Base-by-base conservation (phyloP, 1,140 invertebrate species). In the Microplitis mediator region DNA sequence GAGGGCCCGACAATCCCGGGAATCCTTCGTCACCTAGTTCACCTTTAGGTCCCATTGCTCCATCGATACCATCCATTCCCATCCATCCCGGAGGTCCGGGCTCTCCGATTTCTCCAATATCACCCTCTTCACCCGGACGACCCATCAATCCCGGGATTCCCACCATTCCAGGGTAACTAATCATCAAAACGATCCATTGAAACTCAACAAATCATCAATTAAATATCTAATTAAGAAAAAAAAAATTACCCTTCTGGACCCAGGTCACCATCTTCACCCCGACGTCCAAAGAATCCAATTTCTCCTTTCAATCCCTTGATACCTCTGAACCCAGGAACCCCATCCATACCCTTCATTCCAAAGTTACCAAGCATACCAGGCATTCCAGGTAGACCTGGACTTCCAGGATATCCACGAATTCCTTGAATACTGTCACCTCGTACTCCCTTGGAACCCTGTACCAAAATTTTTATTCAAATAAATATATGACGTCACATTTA, bases 1-100 rank as follows among this genome's bases (percentile, higher is more conserved):
- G 71, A 4, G 78, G 73, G 68, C 92, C 92, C 2, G 79, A 73
- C n/a, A 84, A 69, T 51, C 91, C 91, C 11, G 85, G 80, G 8
- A 79, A 52, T 45, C 90, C 90, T 23, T 51, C 36, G 2, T 87
- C 82, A 62, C 92, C 92, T 56, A 76, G 78, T 74, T 88, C 84
- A 52, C 93, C 93, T 81, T 90, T 90, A 1, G 74, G 11, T 5
- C 93, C 93, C 0, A 4, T 0, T 2, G 60, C n/a, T 32, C 87
- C 87, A n/a, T 79, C 72, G 16, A 76, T 16, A n/a, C 93, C 93
- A 2, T 82, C 76, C 1, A 54, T 11, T 14, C 86, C 86, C 39
- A 78, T 76, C 71, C 77, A 83, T 4, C 92, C 93, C 14, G 74
- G 74, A 16, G 76, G 76, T 64, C 93, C 85, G 3, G 76, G 5